Percentiles rank a stretch among this genome's conserved stretches.
Evolutionary conservation across 2,888 invertebrate genomes (phyloP).

Genomic region (Dasysyrphus albostriatus): DNA sequence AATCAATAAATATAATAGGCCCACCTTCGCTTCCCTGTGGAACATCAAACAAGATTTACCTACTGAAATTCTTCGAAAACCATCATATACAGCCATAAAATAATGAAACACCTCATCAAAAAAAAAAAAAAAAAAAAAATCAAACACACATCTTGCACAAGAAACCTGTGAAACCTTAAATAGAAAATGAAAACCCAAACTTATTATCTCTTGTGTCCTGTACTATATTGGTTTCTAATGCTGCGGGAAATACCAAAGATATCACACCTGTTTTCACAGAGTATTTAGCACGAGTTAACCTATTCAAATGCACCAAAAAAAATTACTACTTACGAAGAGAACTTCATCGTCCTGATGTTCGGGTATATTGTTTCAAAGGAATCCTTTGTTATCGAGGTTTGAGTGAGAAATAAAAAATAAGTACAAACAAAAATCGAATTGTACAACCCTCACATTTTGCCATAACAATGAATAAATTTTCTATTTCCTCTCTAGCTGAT

Average conservation of each 20-base stretch:
- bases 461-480: constrained; percentile 56
- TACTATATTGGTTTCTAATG: constrained; percentile 17
- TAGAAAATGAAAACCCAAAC: constrained; percentile 2
- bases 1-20: constrained; percentile 51
- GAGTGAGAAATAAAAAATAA: constrained; percentile 41
- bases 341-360: not conserved
- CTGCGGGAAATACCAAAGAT: constrained; percentile 52
- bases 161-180: not conserved
- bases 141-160: constrained; percentile 8
- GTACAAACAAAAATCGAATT: constrained; percentile 35
- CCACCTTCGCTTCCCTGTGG: constrained; percentile 24
- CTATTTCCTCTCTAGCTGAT: constrained; percentile 16
- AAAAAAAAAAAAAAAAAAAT: constrained; percentile 9
- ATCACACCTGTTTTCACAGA: constrained; percentile 67
- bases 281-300: constrained; percentile 68
- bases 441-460: constrained; percentile 59
- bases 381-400: constrained; percentile 43
- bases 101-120: constrained; percentile 48
- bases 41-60: constrained; percentile 43
- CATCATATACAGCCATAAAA: constrained; percentile 35
- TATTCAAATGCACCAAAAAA: constrained; percentile 1
- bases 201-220: not conserved
- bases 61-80: constrained; percentile 27
- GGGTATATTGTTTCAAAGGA: constrained; percentile 33
- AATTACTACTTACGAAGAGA: not conserved